phyloP scores from a whole-genome alignment of 2,797 vertebrate species.

The Neosilurus mollespiculum region DNA sequence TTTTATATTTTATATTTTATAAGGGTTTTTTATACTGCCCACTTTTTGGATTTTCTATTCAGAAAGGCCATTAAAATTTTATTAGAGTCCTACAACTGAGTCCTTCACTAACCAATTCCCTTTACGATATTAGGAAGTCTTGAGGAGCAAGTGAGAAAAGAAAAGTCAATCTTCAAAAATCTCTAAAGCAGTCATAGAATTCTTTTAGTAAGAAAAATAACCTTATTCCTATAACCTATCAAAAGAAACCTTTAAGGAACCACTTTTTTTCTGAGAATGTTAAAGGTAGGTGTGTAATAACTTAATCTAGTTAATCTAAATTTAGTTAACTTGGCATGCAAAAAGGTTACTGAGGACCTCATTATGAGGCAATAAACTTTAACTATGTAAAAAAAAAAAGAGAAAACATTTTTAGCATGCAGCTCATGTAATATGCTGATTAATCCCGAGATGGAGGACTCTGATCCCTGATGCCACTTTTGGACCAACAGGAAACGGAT shows the following conservation, averaged over 20 bases:
- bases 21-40: too few species aligned
- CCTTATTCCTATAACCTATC: too few species aligned
- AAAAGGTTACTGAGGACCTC: background rate
- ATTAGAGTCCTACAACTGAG: background rate
- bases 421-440: background rate
- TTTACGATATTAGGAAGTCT: background rate
- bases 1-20: too few species aligned
- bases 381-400: background rate
- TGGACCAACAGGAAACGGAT: too few species aligned
- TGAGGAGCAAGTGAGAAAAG: background rate
- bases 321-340: background rate
- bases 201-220: background rate
- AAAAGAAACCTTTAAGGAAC: background rate
- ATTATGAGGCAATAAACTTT: background rate
- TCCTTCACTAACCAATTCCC: background rate
- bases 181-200: background rate
- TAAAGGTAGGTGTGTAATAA: background rate
- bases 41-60: background rate
- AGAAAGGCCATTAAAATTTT: background rate
- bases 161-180: background rate
- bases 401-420: background rate
- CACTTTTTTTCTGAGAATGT: background rate
- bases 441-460: background rate
- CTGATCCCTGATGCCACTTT: background rate
- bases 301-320: background rate